These are phyloP conservation scores for Ia io DNA, from an alignment of 2,113 vertebrate genomes.

Conservation along the genomic window DNA sequence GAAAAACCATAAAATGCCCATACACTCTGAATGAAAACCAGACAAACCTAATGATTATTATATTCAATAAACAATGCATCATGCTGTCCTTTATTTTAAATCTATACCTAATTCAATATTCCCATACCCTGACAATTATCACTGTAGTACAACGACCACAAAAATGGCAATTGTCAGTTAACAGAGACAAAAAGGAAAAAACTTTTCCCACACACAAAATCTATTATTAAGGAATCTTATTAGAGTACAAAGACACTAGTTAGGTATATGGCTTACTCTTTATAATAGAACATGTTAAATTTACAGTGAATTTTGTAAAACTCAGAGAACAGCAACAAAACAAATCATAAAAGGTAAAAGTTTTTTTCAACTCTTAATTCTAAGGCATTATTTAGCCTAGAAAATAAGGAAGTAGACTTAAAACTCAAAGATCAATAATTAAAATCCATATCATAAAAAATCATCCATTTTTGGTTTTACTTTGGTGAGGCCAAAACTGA, in stretches of 20 bases:
- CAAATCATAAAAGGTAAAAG: neutral
- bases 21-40: neutral
- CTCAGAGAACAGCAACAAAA: neutral
- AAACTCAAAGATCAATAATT: neutral
- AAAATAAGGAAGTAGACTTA: neutral
- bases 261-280: neutral
- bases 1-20: neutral
- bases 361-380: neutral
- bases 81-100: neutral
- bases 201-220: neutral
- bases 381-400: neutral
- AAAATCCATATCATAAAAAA: neutral
- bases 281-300: neutral
- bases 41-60: neutral
- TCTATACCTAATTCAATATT: neutral
- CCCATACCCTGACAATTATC: neutral
- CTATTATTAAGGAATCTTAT: neutral
- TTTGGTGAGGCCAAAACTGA: neutral
- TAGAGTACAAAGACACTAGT: neutral
- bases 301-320: neutral
- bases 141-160: neutral
- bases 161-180: neutral
- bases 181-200: constrained; percentile 1
- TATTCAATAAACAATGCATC: neutral
- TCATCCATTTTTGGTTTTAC: neutral